Evolutionary conservation across 1,140 invertebrate genomes (phyloP).

Genomic region (Drosophila lowei): DNA sequence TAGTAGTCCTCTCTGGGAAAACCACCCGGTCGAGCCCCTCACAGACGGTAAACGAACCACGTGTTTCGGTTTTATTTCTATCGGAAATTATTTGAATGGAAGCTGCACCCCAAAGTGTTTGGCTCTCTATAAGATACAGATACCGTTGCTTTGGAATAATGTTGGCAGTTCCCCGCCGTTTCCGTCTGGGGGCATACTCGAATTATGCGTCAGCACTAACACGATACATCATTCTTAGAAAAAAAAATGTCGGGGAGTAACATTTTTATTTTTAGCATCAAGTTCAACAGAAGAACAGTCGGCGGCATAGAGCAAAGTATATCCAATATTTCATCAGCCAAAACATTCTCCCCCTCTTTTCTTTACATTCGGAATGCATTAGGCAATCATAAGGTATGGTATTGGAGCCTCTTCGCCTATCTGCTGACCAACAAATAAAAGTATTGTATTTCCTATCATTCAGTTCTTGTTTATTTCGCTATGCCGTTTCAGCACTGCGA

Average conservation of each 20-base stretch:
- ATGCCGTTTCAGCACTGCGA: background rate
- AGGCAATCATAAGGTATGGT: background rate
- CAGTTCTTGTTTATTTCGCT: constrained; percentile 10
- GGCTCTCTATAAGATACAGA: background rate
- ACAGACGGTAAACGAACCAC: constrained; percentile 36
- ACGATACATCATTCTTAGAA: constrained; percentile 20
- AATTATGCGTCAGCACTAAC: constrained; percentile 21
- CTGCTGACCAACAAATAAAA: background rate
- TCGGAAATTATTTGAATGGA: constrained; percentile 8
- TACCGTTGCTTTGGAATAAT: background rate
- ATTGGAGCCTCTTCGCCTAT: constrained; percentile 18
- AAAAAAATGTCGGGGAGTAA: no score
- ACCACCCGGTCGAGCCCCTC: constrained; percentile 54
- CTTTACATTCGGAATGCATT: constrained; percentile 17
- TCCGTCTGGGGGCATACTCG: background rate
- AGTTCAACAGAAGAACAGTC: constrained; percentile 15
- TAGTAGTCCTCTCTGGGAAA: constrained; percentile 9
- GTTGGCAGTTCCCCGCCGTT: no score
- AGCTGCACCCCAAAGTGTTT: background rate
- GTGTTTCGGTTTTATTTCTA: constrained; percentile 34
- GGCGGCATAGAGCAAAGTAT: constrained; percentile 29
- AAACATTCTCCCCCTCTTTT: background rate
- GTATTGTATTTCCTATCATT: background rate
- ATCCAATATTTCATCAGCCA: constrained; percentile 63
- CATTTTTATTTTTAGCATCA: constrained; percentile 63